Evolutionary conservation across 2,888 invertebrate genomes (phyloP), one percentile per base, ranked within the genome.

Genomic region (Saturnia pavonia): DNA sequence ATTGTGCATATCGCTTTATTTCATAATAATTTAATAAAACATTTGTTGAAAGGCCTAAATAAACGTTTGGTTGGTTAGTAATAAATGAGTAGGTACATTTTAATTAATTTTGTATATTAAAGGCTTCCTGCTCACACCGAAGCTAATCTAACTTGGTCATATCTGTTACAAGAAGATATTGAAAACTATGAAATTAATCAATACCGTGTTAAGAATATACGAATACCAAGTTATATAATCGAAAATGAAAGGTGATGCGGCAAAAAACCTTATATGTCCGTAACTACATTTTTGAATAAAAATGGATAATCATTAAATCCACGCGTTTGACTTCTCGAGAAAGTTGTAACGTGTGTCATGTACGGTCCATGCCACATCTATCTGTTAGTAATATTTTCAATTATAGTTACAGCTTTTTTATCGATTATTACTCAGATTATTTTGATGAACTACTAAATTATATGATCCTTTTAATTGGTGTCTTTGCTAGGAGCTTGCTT

Each of bases 231-330:
- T 40, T 65, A 40, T 12, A 25, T 65, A 65, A 65, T 40, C 65
- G 65, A 40, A 40, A 40, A 40, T 19, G 65, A 65, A 65, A 65
- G 34, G 65, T 40, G 40, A 65, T 16, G 34, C n/a, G 40, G 8
- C 40, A 65, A 65, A 40, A n/a, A 65, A 40, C 65, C 40, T 40
- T 40, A 65, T 65, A 65, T 65, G n/a, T 65, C 40, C 19, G 65
- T 40, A 65, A 40, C 65, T 65, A 16, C 65, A 65, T 65, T 65
- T 65, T 65, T 40, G 65, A 65, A 65, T 65, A 40, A 40, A 65
- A 40, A 65, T 65, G 40, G 27, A 65, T 40, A 65, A 16, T 40
- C 34, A 65, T 65, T 65, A 65, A 65, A 34, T 40, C 63, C 40
- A 63, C 6, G 22, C 40, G 40, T 65, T 40, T 34, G 34, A 34